These are phyloP conservation scores for Macrobrachium nipponense DNA, from an alignment of 1,140 invertebrate species.

Conservation along the genomic window DNA sequence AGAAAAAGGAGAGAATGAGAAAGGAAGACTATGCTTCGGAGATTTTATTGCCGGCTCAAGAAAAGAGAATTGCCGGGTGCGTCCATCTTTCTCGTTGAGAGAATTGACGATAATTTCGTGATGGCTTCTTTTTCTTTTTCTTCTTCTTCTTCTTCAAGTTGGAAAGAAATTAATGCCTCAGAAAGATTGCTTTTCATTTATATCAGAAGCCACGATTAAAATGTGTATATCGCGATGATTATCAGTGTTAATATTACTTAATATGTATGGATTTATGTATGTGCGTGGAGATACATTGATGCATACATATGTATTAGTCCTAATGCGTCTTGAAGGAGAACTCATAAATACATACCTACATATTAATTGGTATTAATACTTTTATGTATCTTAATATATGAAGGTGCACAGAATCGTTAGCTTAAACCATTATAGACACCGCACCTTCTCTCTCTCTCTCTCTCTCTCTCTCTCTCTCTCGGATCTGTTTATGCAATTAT, in stretches of 20 bases:
- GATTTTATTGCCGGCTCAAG: neutral
- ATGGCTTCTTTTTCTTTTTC: no score
- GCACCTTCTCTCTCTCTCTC: constrained; percentile 13
- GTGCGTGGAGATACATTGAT: neutral
- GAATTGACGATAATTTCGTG: no score
- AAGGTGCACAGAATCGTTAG: neutral
- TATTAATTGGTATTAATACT: neutral
- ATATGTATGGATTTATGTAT: neutral
- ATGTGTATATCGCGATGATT: no score
- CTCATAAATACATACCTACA: constrained; percentile 11
- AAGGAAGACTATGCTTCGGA: neutral
- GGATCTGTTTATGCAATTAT: no score
- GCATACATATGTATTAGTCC: neutral
- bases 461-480: constrained; percentile 46
- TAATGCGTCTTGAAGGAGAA: no score
- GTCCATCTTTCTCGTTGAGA: no score
- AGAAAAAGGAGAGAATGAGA: neutral
- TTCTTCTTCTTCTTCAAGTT: no score
- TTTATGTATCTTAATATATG: neutral
- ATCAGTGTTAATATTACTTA: no score
- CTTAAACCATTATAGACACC: neutral
- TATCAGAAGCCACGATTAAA: no score
- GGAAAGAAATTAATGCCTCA: no score
- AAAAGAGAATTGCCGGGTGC: neutral
- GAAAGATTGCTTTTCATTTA: no score